Percentiles rank a stretch among this genome's conserved stretches.
Conservation (phyloP, 2,888 invertebrate genomes). For the Nymphalis urticae region DNA sequence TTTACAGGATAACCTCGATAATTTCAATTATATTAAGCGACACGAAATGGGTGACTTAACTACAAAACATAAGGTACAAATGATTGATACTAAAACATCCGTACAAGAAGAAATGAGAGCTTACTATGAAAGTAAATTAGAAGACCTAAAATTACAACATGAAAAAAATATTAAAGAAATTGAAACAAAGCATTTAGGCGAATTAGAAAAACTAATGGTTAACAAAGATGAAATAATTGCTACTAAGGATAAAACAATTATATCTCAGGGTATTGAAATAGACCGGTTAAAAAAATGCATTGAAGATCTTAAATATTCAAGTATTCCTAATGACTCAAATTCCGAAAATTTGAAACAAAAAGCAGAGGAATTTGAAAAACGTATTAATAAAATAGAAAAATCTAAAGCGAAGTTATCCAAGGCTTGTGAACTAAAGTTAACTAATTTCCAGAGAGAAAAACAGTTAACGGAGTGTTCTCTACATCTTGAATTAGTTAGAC, state of each 20-base stretch:
- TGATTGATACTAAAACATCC: conserved; percentile 52
- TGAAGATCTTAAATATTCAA: conserved; percentile 57
- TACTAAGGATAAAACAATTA: conserved; percentile 56
- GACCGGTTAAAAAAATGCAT: conserved; percentile 49
- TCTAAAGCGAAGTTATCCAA: conserved; percentile 57
- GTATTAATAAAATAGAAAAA: conserved; percentile 63
- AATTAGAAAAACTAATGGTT: conserved; percentile 46
- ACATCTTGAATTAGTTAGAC: conserved; percentile 65
- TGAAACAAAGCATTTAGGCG: conserved; percentile 43
- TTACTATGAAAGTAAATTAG: conserved; percentile 56
- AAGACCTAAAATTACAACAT: conserved; percentile 52
- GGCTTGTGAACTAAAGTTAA: conserved; percentile 62
- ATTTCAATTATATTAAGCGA: conserved; percentile 55
- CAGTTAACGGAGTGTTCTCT: conserved; percentile 65
- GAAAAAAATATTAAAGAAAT: conserved; percentile 53
- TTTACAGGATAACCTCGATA: conserved; percentile 57
- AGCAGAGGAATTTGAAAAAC: conserved; percentile 59
- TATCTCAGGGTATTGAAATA: conserved; percentile 59
- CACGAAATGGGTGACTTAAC: conserved; percentile 62
- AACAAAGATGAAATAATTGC: conserved; percentile 49
- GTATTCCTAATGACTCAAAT: conserved; percentile 48
- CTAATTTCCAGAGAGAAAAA: conserved; percentile 64
- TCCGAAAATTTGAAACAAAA: conserved; percentile 13
- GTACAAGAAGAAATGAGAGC: conserved; percentile 54
- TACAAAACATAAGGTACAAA: conserved; percentile 59